Evolutionary conservation across 2,888 invertebrate species (phyloP), one percentile per base, ranked within the genome.

Genomic region (Chromoteleia sp.): DNA sequence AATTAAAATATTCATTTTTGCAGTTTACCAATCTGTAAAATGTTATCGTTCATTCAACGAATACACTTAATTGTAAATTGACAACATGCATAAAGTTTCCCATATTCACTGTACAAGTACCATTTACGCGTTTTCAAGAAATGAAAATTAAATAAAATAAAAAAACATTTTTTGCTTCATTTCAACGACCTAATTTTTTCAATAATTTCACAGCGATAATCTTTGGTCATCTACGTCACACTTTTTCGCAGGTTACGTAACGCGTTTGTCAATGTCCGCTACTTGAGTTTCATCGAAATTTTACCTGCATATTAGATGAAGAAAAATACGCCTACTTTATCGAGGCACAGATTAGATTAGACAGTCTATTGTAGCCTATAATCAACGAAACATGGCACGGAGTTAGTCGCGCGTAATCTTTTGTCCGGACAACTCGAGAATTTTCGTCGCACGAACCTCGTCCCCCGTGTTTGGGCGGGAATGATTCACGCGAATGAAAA

Each of bases 311-410:
- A 41, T 67, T 59, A 58, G 67, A 59, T 48, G 25, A 58, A 41
- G 41, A 39, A 50, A 67, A 48, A n/a, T 45, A 19, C 14, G 41
- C 33, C 54, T 75, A 67, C n/a, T n/a, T n/a, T n/a, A 75, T 75
- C 59, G 50, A 29, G 10, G 15, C 30, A 50, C 30, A 67, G 75
- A 75, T 75, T 75, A 75, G 75, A 75, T 75, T 75, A 75, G 50
- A 19, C 30, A 7, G 15, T 75, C 65, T 63, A 59, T 65, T 65
- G 48, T 65, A 29, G 36, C 14, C 63, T 50, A 65, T 43, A 54
- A 56, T 65, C 48, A 48, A 12, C 56, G 48, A 56, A 36, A 36
- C 17, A 30, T 41, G 15, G 14, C 30, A 12, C 1, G 30, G 7
- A 25, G 71, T 65, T 74, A 74, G 74, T 74, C 29, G 48, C 21